A percentile compares a stretch with the other conserved stretches of the same genome.
Evolutionary conservation across 2,888 invertebrate genomes (phyloP).

Genomic region (Apodemia mormo): DNA sequence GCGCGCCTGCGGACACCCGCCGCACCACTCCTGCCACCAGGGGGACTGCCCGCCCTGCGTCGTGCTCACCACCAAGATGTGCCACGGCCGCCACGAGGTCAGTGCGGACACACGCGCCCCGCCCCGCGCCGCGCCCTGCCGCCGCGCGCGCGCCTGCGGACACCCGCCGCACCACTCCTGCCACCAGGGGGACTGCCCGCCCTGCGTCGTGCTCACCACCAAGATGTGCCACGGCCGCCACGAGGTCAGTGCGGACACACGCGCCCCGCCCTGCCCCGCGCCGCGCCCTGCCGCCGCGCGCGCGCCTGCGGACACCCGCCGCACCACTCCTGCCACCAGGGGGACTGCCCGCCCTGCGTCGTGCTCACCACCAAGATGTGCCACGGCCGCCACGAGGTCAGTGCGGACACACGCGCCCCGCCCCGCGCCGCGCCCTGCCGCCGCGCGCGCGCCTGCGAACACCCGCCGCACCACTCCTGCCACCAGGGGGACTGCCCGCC

Average conservation of each 20-base stretch:
- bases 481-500: constrained; percentile 82
- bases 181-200: constrained; percentile 83
- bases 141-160: constrained; percentile 77
- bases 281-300: background rate
- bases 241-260: too few species aligned
- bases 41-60: constrained; percentile 84
- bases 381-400: too few species aligned
- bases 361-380: constrained; percentile 81
- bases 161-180: constrained; percentile 94
- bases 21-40: constrained; percentile 92
- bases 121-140: background rate
- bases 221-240: too few species aligned
- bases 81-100: too few species aligned
- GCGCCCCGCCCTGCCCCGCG: too few species aligned
- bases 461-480: constrained; percentile 92
- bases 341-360: constrained; percentile 82
- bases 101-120: too few species aligned
- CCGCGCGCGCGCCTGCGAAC: constrained; percentile 82
- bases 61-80: constrained; percentile 81
- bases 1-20: constrained; percentile 88
- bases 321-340: constrained; percentile 92
- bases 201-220: constrained; percentile 88
- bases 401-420: too few species aligned
- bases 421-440: background rate
- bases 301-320: constrained; percentile 89